Conservation (phyloP, 2,888 invertebrate genomes). For the Microchrysa polita region DNA sequence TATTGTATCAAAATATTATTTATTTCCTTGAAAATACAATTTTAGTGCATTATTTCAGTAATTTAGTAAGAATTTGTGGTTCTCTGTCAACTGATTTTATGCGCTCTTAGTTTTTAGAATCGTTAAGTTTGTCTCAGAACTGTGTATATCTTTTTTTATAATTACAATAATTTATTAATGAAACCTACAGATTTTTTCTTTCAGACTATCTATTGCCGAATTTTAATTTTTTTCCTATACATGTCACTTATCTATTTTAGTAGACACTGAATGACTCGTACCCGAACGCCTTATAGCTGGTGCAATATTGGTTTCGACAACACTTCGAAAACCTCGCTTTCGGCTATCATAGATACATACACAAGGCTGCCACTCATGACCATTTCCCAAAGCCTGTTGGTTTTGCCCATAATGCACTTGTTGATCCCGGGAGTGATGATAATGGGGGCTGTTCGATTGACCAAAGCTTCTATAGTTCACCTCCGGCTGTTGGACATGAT, state of each 20-base stretch:
- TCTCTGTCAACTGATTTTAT: too few species aligned
- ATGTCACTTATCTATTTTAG: conserved; percentile 17
- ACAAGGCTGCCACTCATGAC: conserved; percentile 28
- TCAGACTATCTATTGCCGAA: too few species aligned
- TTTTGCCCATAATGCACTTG: background rate
- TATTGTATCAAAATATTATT: too few species aligned
- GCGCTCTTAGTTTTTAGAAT: too few species aligned
- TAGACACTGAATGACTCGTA: background rate
- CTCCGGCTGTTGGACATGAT: background rate
- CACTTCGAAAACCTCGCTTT: conserved; percentile 29
- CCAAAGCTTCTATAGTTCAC: background rate
- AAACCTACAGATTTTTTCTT: too few species aligned
- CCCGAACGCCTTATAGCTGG: background rate
- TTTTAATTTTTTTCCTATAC: too few species aligned
- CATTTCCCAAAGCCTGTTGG: conserved; percentile 10
- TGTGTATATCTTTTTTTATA: too few species aligned
- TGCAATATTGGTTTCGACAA: background rate
- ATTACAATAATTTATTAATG: too few species aligned
- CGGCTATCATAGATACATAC: conserved; percentile 32
- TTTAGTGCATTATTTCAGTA: too few species aligned
- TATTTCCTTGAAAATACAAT: too few species aligned
- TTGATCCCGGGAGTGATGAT: background rate
- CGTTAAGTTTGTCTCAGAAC: too few species aligned
- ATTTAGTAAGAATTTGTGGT: too few species aligned
- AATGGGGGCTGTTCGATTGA: background rate